Percentiles rank a stretch among this genome's conserved stretches.
phyloP scores from a whole-genome alignment of 2,797 vertebrate species.

The Nasua narica region DNA sequence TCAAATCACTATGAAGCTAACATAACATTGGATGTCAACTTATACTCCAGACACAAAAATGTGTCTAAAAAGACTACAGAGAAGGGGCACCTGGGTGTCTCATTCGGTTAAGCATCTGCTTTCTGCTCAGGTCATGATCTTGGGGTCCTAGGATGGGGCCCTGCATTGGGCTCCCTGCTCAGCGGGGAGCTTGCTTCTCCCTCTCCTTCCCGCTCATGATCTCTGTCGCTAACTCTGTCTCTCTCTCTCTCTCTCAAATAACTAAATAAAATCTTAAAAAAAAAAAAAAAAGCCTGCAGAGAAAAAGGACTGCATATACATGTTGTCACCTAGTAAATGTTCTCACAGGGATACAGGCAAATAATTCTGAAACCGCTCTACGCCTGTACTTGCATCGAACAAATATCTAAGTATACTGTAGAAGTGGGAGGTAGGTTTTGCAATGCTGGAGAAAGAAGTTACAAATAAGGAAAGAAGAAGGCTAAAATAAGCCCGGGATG shows the following conservation, averaged over 20 bases:
- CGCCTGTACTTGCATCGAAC: background rate
- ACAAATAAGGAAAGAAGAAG: background rate
- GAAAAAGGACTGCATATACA: background rate
- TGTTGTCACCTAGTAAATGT: rapidly evolving
- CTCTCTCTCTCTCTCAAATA: background rate
- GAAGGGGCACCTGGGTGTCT: background rate
- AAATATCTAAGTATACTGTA: background rate
- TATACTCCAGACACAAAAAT: background rate
- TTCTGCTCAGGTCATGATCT: background rate
- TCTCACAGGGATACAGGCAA: background rate
- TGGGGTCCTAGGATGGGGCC: background rate
- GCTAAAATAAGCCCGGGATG: background rate
- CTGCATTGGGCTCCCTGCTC: background rate
- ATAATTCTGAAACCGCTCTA: background rate
- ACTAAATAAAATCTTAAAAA: background rate
- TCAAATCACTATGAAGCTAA: background rate
- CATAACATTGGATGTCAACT: background rate
- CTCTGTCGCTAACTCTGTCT: background rate
- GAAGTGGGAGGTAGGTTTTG: background rate
- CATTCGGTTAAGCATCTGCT: background rate
- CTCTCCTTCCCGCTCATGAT: background rate
- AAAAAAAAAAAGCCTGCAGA: background rate
- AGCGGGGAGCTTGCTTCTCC: background rate
- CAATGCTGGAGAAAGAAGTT: background rate
- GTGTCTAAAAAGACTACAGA: background rate